Evolutionary conservation across 2,113 vertebrate genomes (phyloP).

Genomic region (Calcarius ornatus): DNA sequence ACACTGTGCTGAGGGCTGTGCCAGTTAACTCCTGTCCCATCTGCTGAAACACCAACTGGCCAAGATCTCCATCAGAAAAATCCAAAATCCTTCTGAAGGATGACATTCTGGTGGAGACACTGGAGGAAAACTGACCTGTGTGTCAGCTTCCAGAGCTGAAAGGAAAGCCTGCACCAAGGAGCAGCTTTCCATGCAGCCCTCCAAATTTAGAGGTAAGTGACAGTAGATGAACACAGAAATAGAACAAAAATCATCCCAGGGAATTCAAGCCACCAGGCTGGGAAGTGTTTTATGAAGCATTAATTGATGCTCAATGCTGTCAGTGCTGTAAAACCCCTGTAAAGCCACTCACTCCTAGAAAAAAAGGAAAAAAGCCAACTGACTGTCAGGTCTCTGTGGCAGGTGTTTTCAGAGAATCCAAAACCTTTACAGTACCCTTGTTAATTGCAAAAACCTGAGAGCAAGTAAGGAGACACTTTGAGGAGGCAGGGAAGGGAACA

Average conservation of each 20-base stretch:
- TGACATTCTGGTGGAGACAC: background rate
- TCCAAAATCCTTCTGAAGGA: too few species aligned
- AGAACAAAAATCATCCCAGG: background rate
- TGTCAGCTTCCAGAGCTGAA: background rate
- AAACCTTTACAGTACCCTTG: background rate
- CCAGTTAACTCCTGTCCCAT: background rate
- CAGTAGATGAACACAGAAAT: rapidly evolving
- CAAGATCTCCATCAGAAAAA: background rate
- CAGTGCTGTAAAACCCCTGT: background rate
- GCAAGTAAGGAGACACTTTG: background rate
- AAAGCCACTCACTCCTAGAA: background rate
- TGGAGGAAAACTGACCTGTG: background rate
- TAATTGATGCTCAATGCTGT: background rate
- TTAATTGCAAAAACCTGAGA: background rate
- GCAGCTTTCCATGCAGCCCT: background rate
- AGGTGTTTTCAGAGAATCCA: background rate
- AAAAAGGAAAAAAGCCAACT: background rate
- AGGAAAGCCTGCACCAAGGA: background rate
- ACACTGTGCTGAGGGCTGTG: background rate
- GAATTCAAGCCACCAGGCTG: background rate
- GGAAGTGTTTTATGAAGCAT: background rate
- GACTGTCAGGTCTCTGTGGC: background rate
- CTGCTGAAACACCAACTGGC: background rate
- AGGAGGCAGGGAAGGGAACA: background rate
- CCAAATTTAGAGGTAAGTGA: background rate